Evolutionary conservation across 2,113 vertebrate genomes (phyloP), one percentile per base, ranked within the genome.

Genomic region (Notothenia rossii): DNA sequence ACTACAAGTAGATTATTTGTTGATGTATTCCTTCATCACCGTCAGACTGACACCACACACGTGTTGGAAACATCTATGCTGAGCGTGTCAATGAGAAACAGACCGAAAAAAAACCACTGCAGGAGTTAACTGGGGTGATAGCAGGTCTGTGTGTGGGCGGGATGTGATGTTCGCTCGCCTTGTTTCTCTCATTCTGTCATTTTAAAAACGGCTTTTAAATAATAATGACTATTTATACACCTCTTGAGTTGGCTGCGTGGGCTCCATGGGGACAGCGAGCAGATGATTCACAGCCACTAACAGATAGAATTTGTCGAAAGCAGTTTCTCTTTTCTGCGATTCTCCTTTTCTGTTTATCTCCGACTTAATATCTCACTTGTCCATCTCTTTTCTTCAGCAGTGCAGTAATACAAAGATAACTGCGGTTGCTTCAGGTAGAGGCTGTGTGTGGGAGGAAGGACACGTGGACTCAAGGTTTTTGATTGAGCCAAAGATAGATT

Each of bases 181-280:
- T 77, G 67, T 82, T 74, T 56, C 63, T 79, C 84, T 78, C 69
- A 53, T 83, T 89, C 59, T 76, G 70, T 81, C 86, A 85, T 91
- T 92, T 93, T 86, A 79, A 83, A 86, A 86, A 82, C 36, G 13
- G 54, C 84, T 87, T 92, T 91, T 89, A 87, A 92, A 91, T 78
- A 77, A 86, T 88, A 87, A 89, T 82, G 68, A 87, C 93, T 95
- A 94, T 94, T 94, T 93, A 93, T 94, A 94, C 79, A 86, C 79
- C 70, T 81, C 66, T 89, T 61, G 83, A 88, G 81, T 81, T 71
- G 76, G 82, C 88, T 81, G 87, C 71, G 91, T 93, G 93, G 93
- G 92, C 89, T 87, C 11, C 10, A 55, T 62, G 74, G 89, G 89
- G 91, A 91, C 86, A 86, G 75, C 10, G 59, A 29, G 29, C 36